Conservation (phyloP, 2,888 invertebrate genomes). For the Antitype chi region DNA sequence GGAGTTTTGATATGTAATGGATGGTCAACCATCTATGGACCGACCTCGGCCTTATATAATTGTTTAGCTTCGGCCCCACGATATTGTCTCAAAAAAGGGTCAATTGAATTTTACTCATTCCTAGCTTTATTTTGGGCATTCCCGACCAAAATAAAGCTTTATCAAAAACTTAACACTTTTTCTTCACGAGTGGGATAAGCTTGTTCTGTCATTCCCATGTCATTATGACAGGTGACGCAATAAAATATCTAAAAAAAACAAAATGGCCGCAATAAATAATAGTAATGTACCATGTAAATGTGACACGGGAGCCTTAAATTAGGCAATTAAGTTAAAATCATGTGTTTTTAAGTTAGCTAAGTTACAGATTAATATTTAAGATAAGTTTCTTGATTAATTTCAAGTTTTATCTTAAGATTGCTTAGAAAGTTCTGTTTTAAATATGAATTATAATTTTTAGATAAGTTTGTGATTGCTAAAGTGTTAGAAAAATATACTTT, state of each 20-base stretch:
- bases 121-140: no score
- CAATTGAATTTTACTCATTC: no score
- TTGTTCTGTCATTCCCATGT: not conserved
- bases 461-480: conserved; percentile 22
- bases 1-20: no score
- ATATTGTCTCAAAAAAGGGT: no score
- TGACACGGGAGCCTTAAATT: conserved; percentile 61
- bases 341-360: conserved; percentile 66
- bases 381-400: conserved; percentile 59
- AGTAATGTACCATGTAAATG: conserved; percentile 59
- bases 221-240: conserved; percentile 15
- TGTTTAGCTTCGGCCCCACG: no score
- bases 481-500: conserved; percentile 34
- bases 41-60: no score
- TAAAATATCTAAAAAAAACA: conserved; percentile 34
- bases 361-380: conserved; percentile 60
- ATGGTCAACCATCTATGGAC: no score
- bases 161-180: no score
- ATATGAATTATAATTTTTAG: conserved; percentile 17
- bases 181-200: not conserved
- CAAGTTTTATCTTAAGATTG: conserved; percentile 16
- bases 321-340: conserved; percentile 67
- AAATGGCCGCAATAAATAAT: conserved; percentile 57
- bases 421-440: conserved; percentile 43
- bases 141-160: no score